A percentile compares a stretch with the other conserved stretches of the same genome.
These are phyloP conservation scores for Centropyge bicolor DNA, from an alignment of 2,797 vertebrate species.

Conservation along the genomic window DNA sequence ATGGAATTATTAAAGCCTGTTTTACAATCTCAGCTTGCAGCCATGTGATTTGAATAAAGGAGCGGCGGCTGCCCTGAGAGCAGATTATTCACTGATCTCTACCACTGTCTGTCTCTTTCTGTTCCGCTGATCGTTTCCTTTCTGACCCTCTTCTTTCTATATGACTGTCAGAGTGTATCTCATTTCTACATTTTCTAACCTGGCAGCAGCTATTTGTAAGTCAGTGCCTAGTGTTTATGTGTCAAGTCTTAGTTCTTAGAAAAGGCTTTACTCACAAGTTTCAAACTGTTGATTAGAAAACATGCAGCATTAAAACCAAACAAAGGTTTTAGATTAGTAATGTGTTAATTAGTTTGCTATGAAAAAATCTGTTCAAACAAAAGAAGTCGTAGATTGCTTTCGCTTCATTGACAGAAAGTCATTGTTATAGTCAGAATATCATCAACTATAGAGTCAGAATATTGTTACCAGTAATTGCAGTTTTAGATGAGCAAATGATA, in stretches of 20 bases:
- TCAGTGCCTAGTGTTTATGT: neutral
- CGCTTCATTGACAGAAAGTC: neutral
- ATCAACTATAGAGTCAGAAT: neutral
- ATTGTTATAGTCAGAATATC: neutral
- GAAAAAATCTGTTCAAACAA: neutral
- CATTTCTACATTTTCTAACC: conserved; percentile 23
- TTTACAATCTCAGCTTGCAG: conserved; percentile 66
- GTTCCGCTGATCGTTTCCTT: conserved; percentile 37
- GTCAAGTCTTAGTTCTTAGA: neutral
- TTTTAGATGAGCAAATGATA: neutral
- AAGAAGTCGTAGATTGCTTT: neutral
- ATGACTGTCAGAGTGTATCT: conserved; percentile 22
- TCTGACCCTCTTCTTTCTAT: conserved; percentile 2
- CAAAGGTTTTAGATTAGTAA: neutral
- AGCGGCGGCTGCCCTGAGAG: conserved; percentile 63
- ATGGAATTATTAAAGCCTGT: conserved; percentile 69
- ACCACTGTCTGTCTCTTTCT: conserved; percentile 22
- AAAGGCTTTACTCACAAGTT: neutral
- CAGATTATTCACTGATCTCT: conserved; percentile 69
- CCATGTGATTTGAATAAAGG: conserved; percentile 71
- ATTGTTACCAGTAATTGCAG: neutral
- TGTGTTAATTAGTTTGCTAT: neutral
- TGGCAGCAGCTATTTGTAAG: neutral
- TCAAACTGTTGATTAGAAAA: neutral
- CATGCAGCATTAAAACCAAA: neutral